Base-by-base conservation (phyloP, 2,888 invertebrate genomes). In the Eilema depressum region DNA sequence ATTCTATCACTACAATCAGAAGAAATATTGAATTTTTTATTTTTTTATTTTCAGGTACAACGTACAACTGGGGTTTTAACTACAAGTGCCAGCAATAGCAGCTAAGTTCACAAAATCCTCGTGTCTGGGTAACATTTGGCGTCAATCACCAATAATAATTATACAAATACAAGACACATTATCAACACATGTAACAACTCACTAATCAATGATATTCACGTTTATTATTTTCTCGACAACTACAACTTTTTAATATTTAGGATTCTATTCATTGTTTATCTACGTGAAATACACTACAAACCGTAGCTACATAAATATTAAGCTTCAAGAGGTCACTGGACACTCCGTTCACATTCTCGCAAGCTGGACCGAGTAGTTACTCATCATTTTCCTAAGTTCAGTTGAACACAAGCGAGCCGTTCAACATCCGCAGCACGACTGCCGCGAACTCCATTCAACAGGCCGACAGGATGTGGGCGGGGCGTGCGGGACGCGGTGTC, bases 401-500 rank as follows among this genome's bases (percentile, higher is more conserved):
- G 68, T 73, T 73, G 80, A 74, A 83, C 83, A 86, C 91, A 86
- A 87, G 78, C 82, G 70, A 76, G 80, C 76, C 81, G 76, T 82
- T 82, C 82, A 82, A 84, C 83, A 86, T 87, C 86, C 84, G 82
- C 84, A 83, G 81, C 84, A 86, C 88, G 92, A 95, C 95, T 95
- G 93, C 92, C 91, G 91, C 86, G 88, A 86, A 89, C 86, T 88
- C 83, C 95, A 93, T 94, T 94, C 94, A 94, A 92, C 91, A 93
- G 90, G 91, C 92, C 76, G 85, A 86, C 85, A 91, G 90, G 93
- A 91, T 89, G 92, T 94, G 95, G 95, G 95, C 94, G 95, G 95
- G 93, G 95, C 94, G 93, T 85, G 94, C 91, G 94, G 94, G 92
- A 91, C 90, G 92, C 91, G 90, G 88, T 85, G 87, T 91, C 88